phyloP scores from a whole-genome alignment of 2,888 invertebrate species.

The Heliconius sara region DNA sequence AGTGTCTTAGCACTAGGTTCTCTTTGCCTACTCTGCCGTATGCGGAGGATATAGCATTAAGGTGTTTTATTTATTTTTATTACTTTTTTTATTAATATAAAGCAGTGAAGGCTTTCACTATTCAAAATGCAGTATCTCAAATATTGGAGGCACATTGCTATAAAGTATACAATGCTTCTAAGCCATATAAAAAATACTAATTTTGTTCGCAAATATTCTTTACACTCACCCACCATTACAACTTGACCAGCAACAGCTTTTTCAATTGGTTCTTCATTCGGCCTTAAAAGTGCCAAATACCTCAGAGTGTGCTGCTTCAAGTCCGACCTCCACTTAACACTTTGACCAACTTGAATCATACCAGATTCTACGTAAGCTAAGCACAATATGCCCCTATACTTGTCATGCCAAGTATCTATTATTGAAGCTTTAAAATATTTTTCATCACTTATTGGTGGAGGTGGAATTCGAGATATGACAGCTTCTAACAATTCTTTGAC shows the following conservation, averaged over 20 bases:
- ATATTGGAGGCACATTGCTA: too few relatives aligned
- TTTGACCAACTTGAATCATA: constrained; percentile 87
- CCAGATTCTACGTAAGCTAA: constrained; percentile 92
- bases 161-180: too few relatives aligned
- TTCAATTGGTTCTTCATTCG: constrained; percentile 87
- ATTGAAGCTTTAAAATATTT: constrained; percentile 90
- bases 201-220: background rate
- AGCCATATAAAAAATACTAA: background rate
- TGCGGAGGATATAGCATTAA: too few relatives aligned
- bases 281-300: constrained; percentile 90
- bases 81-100: too few relatives aligned
- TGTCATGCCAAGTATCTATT: constrained; percentile 97
- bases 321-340: constrained; percentile 88
- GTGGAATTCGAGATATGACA: constrained; percentile 91
- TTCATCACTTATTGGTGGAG: constrained; percentile 85
- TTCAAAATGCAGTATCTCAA: too few relatives aligned
- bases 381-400: constrained; percentile 91
- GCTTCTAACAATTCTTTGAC: constrained; percentile 90
- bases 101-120: too few relatives aligned
- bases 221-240: constrained; percentile 88
- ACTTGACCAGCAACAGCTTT: constrained; percentile 95
- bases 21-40: too few relatives aligned
- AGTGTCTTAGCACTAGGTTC: too few relatives aligned
- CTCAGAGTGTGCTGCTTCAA: constrained; percentile 91
- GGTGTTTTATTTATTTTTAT: too few relatives aligned